Evolutionary conservation across 2,888 invertebrate genomes (phyloP), one percentile per base, ranked within the genome.

Genomic region (Synergus itoensis): DNA sequence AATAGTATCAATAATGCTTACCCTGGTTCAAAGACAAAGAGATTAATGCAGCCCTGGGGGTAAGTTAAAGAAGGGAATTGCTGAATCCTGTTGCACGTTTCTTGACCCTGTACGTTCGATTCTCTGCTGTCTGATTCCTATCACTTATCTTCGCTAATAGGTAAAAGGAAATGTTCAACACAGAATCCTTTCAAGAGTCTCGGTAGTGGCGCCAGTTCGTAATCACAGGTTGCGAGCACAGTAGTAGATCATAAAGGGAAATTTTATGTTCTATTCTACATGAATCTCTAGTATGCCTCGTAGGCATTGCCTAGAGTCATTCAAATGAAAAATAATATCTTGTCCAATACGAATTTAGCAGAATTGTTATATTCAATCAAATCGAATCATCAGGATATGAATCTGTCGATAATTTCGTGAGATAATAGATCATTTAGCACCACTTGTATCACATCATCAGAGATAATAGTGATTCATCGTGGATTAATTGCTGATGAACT

Each of bases 401-500:
- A 69, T 45, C 45, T 69, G 18, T 69, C 69, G 28, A 69, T 69
- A 21, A 48, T 69, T 67, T 69, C 16, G 28, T 48, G 8, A 48
- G 69, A 48, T 69, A 48, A 69, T 69, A 28, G 11, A 48, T 2
- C 14, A 16, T 69, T 69, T 48, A 45, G 8, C 8, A 69, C 8
- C 16, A 48, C 28, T 48, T 69, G 69, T 69, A 69, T 69, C 48
- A 48, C 28, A 48, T 48, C 28, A 69, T 69, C 36, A 57, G 48
- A 57, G 73, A 40, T 73, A 79, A 80, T 77, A 76, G 67, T 80
- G 77, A 80, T 79, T 60, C 77, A 76, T 83, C 78, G 77, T 81
- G 77, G 77, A 80, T 79, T 83, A 81, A 83, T 80, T 78, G 76
- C 48, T 76, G 76, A 79, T 76, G 79, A 77, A 80, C 28, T 57